Evolutionary conservation across 2,888 invertebrate species (phyloP).

Genomic region (Autographa pulchrina): DNA sequence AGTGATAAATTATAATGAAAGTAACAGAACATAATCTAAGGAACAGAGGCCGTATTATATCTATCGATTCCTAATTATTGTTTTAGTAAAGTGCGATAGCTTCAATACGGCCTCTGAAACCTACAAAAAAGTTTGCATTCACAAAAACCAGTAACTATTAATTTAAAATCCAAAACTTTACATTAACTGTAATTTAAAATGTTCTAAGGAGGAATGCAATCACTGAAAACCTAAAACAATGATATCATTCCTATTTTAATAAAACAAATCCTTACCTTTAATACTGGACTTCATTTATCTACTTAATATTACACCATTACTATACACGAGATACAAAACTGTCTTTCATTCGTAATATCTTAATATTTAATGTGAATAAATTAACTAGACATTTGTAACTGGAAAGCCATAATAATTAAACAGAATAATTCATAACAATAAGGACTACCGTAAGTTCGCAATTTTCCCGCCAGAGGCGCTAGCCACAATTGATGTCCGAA

Average conservation of each 20-base stretch:
- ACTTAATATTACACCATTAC: slow-evolving; percentile 64
- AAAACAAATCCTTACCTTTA: slow-evolving; percentile 63
- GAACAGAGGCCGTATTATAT: no score
- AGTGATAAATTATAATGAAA: no score
- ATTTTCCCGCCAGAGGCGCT: no score
- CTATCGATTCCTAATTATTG: no score
- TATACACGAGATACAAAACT: slow-evolving; percentile 68
- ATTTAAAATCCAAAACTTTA: slow-evolving; percentile 45
- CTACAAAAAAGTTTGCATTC: slow-evolving; percentile 35
- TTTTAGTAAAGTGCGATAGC: no score
- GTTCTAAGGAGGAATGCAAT: slow-evolving; percentile 60
- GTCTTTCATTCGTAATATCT: slow-evolving; percentile 68
- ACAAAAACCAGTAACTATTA: slow-evolving; percentile 29
- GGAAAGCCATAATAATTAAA: not conserved
- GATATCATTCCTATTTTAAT: slow-evolving; percentile 55
- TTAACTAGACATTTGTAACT: slow-evolving; percentile 32
- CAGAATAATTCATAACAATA: no score
- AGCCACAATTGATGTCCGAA: no score
- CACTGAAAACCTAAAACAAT: slow-evolving; percentile 43
- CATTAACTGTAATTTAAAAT: slow-evolving; percentile 41
- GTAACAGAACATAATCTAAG: no score
- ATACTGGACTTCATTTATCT: slow-evolving; percentile 72
- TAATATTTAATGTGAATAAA: slow-evolving; percentile 50
- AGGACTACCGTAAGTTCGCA: no score
- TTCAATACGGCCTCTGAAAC: not conserved